Base-by-base conservation (phyloP, 1,140 invertebrate genomes). In the Littorina saxatilis region DNA sequence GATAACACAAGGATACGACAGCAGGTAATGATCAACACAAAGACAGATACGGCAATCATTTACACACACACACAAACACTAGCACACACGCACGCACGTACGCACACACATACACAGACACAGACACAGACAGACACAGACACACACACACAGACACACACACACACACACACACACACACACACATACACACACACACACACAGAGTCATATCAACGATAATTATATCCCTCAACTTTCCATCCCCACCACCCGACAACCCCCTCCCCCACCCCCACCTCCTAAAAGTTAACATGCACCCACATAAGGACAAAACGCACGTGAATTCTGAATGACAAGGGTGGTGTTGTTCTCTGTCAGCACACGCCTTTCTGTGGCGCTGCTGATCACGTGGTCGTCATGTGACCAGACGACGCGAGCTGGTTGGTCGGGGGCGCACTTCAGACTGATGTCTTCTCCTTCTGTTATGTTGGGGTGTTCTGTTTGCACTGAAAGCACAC, bases 391-490 rank as follows among this genome's bases (percentile, higher is more conserved):
- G 66, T 39, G 66, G 23, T 35, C 66, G 35, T 68, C 66, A 68
- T 35, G 66, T 68, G 66, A 68, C 66, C 66, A 68, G 7, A 39
- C 4, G 7, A 68, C 66, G 9, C 2, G 37, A 35, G 66, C 32
- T 17, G 32, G 29, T 17, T 37, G 23, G 66, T 68, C 66, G 35
- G 66, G 66, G 20, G 32, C 3, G 35, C 66, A 68, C 66, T 23
- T 37, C 66, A 68, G 35, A 17, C 66, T 68, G 35, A 68, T 35
- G 35, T 68, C 66, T 15, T 68, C 66, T 11, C 66, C 66, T 23
- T 68, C 66, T 23, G 66, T 35, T 32, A 68, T 68, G 66, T 68
- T 68, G 37, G 66, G 66, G 23, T 68, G 66, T 17, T 68, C 66
- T 35, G 35, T 68, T 17, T 39, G 39, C 66, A 68, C 66, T 68